These are phyloP conservation scores for Cepaea hortensis DNA, from an alignment of 2,888 invertebrate species.

Conservation along the genomic window DNA sequence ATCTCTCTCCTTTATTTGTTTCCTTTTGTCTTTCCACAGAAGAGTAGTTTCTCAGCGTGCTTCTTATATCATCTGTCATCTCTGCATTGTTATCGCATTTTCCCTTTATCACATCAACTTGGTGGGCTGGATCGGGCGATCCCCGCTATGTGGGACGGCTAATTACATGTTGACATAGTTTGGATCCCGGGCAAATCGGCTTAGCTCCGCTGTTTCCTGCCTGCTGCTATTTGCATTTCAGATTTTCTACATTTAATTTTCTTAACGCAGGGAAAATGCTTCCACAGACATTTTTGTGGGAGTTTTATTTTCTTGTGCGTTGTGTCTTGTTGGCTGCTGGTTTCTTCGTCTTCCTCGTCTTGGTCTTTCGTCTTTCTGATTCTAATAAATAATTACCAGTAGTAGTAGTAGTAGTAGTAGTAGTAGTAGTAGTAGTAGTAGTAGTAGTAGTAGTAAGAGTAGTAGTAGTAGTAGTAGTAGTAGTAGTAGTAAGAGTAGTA, in stretches of 20 bases:
- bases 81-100: no score
- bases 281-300: neutral
- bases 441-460: no score
- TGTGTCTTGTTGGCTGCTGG: neutral
- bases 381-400: slow-evolving; percentile 3
- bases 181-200: neutral
- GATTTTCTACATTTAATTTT: neutral
- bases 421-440: no score
- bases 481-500: no score
- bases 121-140: neutral
- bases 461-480: no score
- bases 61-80: no score
- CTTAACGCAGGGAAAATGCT: neutral
- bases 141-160: neutral
- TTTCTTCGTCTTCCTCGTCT: neutral
- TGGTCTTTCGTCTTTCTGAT: neutral
- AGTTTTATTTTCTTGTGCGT: neutral
- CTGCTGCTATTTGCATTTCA: slow-evolving; percentile 5
- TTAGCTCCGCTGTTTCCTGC: neutral
- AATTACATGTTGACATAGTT: slow-evolving; percentile 1
- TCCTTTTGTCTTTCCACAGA: no score
- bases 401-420: no score
- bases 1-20: no score
- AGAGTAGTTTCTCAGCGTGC: no score
- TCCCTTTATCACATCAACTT: no score